Evolutionary conservation across 2,888 invertebrate genomes (phyloP).

Genomic region (Zygaena filipendulae): DNA sequence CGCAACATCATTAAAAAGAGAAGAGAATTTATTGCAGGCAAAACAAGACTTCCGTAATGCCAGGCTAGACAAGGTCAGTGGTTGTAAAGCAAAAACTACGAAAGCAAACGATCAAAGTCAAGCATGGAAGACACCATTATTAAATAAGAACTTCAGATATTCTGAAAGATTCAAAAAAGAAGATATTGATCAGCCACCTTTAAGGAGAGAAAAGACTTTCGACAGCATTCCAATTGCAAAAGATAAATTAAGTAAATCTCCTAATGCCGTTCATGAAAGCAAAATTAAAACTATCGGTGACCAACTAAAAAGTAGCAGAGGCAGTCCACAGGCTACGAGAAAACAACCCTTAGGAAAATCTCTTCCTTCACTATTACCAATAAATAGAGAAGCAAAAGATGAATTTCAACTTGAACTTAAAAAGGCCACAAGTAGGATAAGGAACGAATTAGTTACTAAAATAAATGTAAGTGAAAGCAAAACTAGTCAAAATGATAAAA

Average conservation of each 20-base stretch:
- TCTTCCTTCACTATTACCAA: slow-evolving; percentile 62
- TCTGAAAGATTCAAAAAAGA: slow-evolving; percentile 59
- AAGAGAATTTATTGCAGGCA: slow-evolving; percentile 59
- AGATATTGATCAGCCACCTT: slow-evolving; percentile 36
- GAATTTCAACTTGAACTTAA: slow-evolving; percentile 65
- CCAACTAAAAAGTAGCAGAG: slow-evolving; percentile 36
- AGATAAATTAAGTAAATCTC: slow-evolving; percentile 42
- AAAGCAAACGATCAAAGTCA: slow-evolving; percentile 51
- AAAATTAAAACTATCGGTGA: slow-evolving; percentile 42
- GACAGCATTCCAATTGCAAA: slow-evolving; percentile 48
- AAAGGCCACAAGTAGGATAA: slow-evolving; percentile 63
- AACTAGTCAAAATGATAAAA: slow-evolving; percentile 56
- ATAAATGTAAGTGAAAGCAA: slow-evolving; percentile 53
- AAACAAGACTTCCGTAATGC: slow-evolving; percentile 58
- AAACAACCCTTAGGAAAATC: slow-evolving; percentile 60
- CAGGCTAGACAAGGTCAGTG: slow-evolving; percentile 56
- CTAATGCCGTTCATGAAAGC: slow-evolving; percentile 38
- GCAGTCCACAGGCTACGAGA: slow-evolving; percentile 37
- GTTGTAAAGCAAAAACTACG: slow-evolving; percentile 56
- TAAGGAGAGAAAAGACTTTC: slow-evolving; percentile 62
- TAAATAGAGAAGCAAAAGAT: slow-evolving; percentile 64
- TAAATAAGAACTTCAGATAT: slow-evolving; percentile 57
- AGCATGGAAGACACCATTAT: slow-evolving; percentile 55
- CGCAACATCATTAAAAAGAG: slow-evolving; percentile 47
- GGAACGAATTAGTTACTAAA: slow-evolving; percentile 56